Percentiles rank a stretch among this genome's conserved stretches.
These are phyloP conservation scores for Trididemnum clinides DNA, from an alignment of 23 tunicate genomes.

Conservation along the genomic window DNA sequence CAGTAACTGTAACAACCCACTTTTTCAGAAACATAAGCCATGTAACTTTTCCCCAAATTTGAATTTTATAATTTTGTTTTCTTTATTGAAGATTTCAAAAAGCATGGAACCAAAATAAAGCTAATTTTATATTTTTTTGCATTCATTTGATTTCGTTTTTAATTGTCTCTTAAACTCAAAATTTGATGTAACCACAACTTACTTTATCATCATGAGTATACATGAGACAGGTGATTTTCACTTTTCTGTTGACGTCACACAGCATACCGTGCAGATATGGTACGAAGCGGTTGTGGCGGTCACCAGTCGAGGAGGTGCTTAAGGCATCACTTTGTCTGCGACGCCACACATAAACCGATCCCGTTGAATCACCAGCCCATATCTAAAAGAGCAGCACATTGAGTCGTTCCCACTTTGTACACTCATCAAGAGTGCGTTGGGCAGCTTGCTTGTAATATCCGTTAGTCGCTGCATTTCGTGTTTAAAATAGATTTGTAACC, in stretches of 20 bases:
- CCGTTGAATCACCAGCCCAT: constrained; percentile 75
- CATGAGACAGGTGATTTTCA: constrained; percentile 59
- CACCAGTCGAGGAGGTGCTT: background rate
- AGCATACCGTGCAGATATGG: constrained; percentile 7
- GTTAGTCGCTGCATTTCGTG: no score
- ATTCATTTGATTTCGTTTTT: no score
- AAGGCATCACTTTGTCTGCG: background rate
- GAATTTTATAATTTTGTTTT: no score
- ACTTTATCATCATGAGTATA: background rate
- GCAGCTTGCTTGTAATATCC: no score
- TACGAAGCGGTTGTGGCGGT: constrained; percentile 13
- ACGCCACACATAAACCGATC: constrained; percentile 65
- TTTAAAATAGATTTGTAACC: no score
- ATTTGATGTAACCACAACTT: constrained; percentile 9
- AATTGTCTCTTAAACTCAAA: no score
- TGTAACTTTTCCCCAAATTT: no score
- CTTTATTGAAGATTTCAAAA: no score
- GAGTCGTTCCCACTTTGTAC: background rate
- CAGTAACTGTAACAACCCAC: no score
- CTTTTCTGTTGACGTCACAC: constrained; percentile 5
- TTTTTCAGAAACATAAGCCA: no score
- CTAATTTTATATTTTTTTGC: no score
- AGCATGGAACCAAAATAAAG: no score
- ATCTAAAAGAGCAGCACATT: constrained; percentile 30
- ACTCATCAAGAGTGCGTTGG: background rate